Evolutionary conservation across 2,888 invertebrate genomes (phyloP).

Genomic region (Actias luna): DNA sequence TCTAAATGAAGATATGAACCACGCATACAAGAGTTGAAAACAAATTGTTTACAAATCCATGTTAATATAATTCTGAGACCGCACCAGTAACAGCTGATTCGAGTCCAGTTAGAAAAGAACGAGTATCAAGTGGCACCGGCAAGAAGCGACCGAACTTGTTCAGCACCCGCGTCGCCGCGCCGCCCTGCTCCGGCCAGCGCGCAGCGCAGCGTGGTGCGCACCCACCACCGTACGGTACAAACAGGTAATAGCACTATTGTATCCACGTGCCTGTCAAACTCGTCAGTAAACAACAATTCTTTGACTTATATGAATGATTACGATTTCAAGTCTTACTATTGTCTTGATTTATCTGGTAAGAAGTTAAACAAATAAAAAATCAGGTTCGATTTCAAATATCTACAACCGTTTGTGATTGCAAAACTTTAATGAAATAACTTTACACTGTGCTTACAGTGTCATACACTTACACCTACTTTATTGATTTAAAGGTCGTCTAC

Average conservation of each 20-base stretch:
- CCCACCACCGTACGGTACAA: constrained; percentile 73
- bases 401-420: background rate
- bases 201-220: constrained; percentile 35
- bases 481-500: background rate
- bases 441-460: background rate
- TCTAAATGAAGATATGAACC: background rate
- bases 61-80: constrained; percentile 31
- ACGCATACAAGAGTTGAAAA: background rate
- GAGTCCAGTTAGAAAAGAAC: constrained; percentile 79
- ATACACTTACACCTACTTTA: background rate
- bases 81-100: constrained; percentile 71
- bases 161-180: constrained; percentile 58
- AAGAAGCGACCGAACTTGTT: constrained; percentile 77
- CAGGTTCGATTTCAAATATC: background rate
- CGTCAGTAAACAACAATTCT: constrained; percentile 53
- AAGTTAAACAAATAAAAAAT: background rate
- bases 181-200: constrained; percentile 49
- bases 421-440: background rate
- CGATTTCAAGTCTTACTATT: constrained; percentile 6
- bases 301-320: constrained; percentile 29
- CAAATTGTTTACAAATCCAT: constrained; percentile 3
- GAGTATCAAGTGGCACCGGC: constrained; percentile 74
- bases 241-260: constrained; percentile 74
- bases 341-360: background rate
- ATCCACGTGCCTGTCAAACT: constrained; percentile 73